phyloP scores from a whole-genome alignment of 2,888 invertebrate species.

The Crioceris asparagi region DNA sequence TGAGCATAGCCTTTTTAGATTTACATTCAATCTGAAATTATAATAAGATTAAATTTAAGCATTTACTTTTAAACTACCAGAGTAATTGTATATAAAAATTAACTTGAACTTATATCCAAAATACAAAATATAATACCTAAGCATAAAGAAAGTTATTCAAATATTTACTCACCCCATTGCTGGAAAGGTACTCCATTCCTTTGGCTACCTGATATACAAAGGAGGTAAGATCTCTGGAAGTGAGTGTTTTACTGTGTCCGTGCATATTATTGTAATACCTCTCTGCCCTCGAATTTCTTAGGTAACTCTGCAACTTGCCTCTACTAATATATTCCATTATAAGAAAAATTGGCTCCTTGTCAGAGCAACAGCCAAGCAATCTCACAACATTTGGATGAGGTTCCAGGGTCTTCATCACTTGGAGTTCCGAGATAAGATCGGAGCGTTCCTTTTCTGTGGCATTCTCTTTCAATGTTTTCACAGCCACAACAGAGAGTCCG shows the following conservation, averaged over 20 bases:
- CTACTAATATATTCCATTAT: conserved; percentile 85
- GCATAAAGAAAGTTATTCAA: too few species aligned
- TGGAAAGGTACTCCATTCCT: conserved; percentile 79
- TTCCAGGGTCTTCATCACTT: conserved; percentile 86
- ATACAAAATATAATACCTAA: too few species aligned
- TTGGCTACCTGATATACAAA: conserved; percentile 86
- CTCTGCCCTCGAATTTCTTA: conserved; percentile 76
- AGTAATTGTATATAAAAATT: too few species aligned
- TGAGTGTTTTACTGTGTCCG: conserved; percentile 65
- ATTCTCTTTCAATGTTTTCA: conserved; percentile 89
- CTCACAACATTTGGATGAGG: conserved; percentile 85
- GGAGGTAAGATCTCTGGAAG: conserved; percentile 77
- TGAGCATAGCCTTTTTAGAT: too few species aligned
- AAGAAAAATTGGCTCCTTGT: conserved; percentile 82
- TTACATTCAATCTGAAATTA: too few species aligned
- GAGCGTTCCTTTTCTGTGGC: conserved; percentile 77
- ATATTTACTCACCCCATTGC: conserved; percentile 59
- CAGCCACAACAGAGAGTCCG: conserved; percentile 74
- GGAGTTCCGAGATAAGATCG: conserved; percentile 78
- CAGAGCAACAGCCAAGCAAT: conserved; percentile 80
- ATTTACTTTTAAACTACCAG: too few species aligned
- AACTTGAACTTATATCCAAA: too few species aligned
- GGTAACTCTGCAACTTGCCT: conserved; percentile 82
- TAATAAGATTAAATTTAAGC: too few species aligned
- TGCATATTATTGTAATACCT: conserved; percentile 70